Evolutionary conservation across 2,113 vertebrate genomes (phyloP), one percentile per base, ranked within the genome.

Genomic region (Istiophorus platypterus): DNA sequence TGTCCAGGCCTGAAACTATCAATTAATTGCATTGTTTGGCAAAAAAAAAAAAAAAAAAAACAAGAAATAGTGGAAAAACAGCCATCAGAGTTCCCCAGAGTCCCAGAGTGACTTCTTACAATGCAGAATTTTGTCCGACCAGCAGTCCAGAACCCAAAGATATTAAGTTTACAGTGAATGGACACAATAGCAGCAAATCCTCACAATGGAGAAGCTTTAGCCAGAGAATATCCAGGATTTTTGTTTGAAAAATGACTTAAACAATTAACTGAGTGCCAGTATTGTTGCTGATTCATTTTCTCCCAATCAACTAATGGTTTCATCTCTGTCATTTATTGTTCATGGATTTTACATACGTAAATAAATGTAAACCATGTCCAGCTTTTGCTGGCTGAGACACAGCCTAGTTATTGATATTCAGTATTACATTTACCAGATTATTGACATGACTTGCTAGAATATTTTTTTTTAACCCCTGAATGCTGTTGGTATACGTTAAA

Each of bases 381-480:
- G 20, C 49, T 51, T 51, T n/a, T n/a, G 51, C 12, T 26, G 12
- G 26, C 22, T 13, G 8, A 54, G n/a, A 26, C 52, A 51, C 49
- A 9, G 9, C 7, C 52, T 24, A n/a, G 45, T 39, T 54, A 52
- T 71, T 2, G 64, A 9, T 63, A 64, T 76, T 76, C 37, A 80
- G 7, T 52, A 34, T 20, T 81, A 62, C 1, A 20, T 29, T 42
- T 67, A 47, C n/a, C 51, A 57, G 56, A 27, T 62, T 4, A 56
- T 29, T 62, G 39, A 54, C 27, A 11, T 42, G 27, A 68, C 31
- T 57, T 29, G 14, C 22, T 56, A 42, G 24, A 58, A 72, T 62
- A 65, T 34, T 34, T 34, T 34, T 34, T 34, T 39, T 39, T 39
- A 9, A 9, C 2, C 8, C 37, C 37, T 39, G 7, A 9, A 7